Conservation (phyloP, 2,113 vertebrate genomes). For the Sorex araneus region DNA sequence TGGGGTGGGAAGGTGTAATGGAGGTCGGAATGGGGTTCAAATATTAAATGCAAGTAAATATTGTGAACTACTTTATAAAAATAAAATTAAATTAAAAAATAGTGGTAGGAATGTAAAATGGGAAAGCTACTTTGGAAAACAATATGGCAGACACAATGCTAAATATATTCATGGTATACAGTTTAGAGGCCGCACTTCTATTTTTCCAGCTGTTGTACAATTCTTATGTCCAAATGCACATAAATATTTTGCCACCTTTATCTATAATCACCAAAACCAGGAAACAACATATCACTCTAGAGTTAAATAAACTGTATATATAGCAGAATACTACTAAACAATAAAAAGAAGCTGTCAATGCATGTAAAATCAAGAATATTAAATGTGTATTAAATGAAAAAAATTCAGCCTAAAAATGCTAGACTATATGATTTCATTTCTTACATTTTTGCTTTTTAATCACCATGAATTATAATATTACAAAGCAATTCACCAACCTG, state of each 20-base stretch:
- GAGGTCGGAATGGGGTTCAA: no score
- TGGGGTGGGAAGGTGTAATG: no score
- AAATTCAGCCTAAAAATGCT: background rate
- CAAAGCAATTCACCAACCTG: no score
- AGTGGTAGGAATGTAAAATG: background rate
- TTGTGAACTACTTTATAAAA: no score
- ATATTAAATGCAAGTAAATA: no score
- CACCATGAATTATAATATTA: no score
- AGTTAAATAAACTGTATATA: background rate
- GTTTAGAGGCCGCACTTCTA: background rate
- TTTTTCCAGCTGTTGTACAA: slow-evolving; percentile 4
- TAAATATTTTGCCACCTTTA: background rate
- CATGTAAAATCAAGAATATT: background rate
- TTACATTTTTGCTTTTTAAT: no score
- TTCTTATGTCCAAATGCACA: background rate
- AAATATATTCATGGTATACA: background rate
- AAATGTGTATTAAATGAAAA: background rate
- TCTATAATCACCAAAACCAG: background rate
- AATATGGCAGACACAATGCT: background rate
- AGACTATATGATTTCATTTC: background rate
- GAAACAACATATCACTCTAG: background rate
- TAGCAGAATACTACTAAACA: no score
- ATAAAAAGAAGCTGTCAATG: background rate
- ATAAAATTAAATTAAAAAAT: no score
- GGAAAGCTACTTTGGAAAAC: background rate